A percentile compares a stretch with the other conserved stretches of the same genome.
Conservation (phyloP, 2,888 invertebrate species). For the Pardosa pseudoannulata region DNA sequence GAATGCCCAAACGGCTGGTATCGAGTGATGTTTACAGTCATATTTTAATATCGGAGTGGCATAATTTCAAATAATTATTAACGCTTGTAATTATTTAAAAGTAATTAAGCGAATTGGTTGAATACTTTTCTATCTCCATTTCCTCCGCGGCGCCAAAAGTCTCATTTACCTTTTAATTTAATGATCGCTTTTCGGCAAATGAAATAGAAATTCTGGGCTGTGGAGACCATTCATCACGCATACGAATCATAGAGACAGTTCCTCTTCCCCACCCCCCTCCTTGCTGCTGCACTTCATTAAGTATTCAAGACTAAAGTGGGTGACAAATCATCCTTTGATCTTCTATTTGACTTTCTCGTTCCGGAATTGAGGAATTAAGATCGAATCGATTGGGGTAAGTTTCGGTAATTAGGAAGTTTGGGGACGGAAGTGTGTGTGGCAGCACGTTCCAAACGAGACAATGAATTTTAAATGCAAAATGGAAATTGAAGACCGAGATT, state of each 20-base stretch:
- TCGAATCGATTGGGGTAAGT: background rate
- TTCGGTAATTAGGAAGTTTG: background rate
- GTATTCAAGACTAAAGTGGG: background rate
- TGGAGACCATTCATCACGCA: background rate
- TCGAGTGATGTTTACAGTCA: background rate
- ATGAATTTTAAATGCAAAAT: too few species aligned
- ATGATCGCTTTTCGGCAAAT: background rate
- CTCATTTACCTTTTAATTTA: conserved; percentile 12
- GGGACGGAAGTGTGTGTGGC: background rate
- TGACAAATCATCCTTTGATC: conserved; percentile 19
- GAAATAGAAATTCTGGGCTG: conserved; percentile 5
- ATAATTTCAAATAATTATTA: conserved; percentile 5
- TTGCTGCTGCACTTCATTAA: conserved; percentile 8
- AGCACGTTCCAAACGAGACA: background rate
- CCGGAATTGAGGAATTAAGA: background rate
- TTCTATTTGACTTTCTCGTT: conserved; percentile 11
- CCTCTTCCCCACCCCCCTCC: too few species aligned
- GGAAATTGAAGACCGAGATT: too few species aligned
- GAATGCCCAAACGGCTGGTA: background rate
- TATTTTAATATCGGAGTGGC: background rate
- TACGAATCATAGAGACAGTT: conserved; percentile 1
- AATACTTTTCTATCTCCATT: background rate
- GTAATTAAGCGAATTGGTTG: background rate
- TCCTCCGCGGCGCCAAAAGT: background rate
- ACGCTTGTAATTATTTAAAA: conserved; percentile 8